phyloP scores from a whole-genome alignment of 2,113 vertebrate genomes.

The Chaetura pelagica region DNA sequence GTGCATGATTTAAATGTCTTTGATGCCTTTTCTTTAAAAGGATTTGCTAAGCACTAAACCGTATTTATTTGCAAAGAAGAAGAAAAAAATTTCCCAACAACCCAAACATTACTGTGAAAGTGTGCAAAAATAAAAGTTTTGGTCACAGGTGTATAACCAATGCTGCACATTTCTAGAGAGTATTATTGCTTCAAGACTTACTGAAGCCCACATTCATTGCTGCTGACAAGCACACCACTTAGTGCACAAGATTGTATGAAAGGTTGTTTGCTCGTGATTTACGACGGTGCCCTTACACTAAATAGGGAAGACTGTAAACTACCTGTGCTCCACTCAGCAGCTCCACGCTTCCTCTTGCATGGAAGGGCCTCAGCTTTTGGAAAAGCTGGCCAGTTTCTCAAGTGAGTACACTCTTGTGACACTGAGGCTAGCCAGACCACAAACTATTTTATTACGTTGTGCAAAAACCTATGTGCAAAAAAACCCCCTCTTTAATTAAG shows the following conservation, averaged over 20 bases:
- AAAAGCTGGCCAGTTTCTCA: slow-evolving; percentile 50
- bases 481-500: slow-evolving; percentile 64
- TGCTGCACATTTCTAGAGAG: neutral
- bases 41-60: slow-evolving; percentile 37
- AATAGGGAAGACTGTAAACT: slow-evolving; percentile 30
- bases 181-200: neutral
- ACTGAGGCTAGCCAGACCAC: slow-evolving; percentile 63
- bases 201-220: slow-evolving; percentile 43
- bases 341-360: slow-evolving; percentile 4
- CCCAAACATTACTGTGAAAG: neutral
- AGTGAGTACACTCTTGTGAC: slow-evolving; percentile 43
- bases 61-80: neutral
- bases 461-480: slow-evolving; percentile 57
- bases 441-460: slow-evolving; percentile 63
- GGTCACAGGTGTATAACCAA: neutral
- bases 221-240: slow-evolving; percentile 45
- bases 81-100: neutral
- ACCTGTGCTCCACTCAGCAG: neutral
- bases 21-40: slow-evolving; percentile 32
- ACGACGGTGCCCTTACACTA: neutral
- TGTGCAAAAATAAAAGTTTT: neutral
- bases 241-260: neutral
- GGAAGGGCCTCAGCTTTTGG: slow-evolving; percentile 48
- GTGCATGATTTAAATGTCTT: slow-evolving; percentile 32
- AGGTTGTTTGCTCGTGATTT: slow-evolving; percentile 11